These are phyloP conservation scores for Gulo gulo DNA, from an alignment of 2,113 vertebrate species.

Conservation along the genomic window DNA sequence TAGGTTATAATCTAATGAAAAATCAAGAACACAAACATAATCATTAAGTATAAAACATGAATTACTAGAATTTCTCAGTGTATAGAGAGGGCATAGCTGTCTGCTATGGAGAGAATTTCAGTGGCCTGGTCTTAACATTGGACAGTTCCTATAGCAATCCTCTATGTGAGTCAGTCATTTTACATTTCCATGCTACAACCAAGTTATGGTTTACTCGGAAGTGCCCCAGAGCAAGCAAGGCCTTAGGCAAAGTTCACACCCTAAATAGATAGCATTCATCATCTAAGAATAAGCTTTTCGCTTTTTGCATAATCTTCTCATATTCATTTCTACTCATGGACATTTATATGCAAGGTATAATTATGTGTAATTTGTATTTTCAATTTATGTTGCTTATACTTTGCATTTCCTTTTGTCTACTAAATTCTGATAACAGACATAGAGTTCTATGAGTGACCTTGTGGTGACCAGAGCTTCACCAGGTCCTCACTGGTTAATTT, in stretches of 20 bases:
- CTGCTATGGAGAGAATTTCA: neutral
- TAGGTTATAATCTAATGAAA: neutral
- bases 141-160: neutral
- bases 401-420: neutral
- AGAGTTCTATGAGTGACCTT: neutral
- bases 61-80: neutral
- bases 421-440: neutral
- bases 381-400: neutral
- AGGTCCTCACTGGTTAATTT: neutral
- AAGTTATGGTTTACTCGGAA: neutral
- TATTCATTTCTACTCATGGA: neutral
- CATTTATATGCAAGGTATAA: neutral
- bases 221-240: neutral
- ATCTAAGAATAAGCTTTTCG: neutral
- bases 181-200: neutral
- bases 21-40: neutral
- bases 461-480: neutral
- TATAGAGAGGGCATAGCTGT: neutral
- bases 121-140: neutral
- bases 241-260: neutral
- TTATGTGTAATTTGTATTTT: neutral
- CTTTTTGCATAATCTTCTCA: neutral
- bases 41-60: neutral
- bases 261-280: neutral
- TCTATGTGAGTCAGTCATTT: neutral